Base-by-base conservation (phyloP, 2,113 vertebrate genomes). In the Holacanthus passer region DNA sequence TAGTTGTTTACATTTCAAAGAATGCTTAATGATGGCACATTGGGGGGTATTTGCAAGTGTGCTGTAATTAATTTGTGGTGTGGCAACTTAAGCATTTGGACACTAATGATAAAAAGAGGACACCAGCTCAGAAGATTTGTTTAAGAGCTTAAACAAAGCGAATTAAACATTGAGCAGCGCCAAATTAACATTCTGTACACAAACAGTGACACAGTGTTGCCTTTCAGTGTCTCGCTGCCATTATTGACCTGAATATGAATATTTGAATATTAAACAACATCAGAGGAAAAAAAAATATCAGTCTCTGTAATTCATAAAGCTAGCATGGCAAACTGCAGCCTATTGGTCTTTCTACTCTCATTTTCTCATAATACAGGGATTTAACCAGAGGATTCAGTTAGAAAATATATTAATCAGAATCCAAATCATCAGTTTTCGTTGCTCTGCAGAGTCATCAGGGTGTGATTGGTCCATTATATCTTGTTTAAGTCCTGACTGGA, bases 1-100 rank as follows among this genome's bases (percentile, higher is more conserved):
- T 71, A 62, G 72, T 68, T 85, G 76, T 89, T 90, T 90, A 87
- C 87, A 81, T 90, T 89, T 92, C 78, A 89, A 89, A 81, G 66
- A 81, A 68, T 79, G 45, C 75, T 85, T 90, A 88, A 89, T 85
- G 85, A 88, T 72, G 59, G 70, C 76, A 58, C 81, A 59, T 68
- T 41, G 48, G 70, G 73, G 86, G 69, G 69, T 41, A 69, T 72
- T 84, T 82, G 58, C 29, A 69, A 83, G 77, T n/a, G n/a, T 5
- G 41, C 45, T 68, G 14, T 83, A 89, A 90, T 92, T 87, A 72
- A 86, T 87, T 52, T 83, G 79, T 81, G 62, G 70, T 78, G 73
- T 73, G 78, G 78, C 62, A 81, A 77, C 53, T 52, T 58, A 66
- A 62, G 73, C 17, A 17, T 86, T 87, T 81, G 71, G 81, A 82